Evolutionary conservation across 2,888 invertebrate species (phyloP).

Genomic region (Acanthosoma haemorrhoidale): DNA sequence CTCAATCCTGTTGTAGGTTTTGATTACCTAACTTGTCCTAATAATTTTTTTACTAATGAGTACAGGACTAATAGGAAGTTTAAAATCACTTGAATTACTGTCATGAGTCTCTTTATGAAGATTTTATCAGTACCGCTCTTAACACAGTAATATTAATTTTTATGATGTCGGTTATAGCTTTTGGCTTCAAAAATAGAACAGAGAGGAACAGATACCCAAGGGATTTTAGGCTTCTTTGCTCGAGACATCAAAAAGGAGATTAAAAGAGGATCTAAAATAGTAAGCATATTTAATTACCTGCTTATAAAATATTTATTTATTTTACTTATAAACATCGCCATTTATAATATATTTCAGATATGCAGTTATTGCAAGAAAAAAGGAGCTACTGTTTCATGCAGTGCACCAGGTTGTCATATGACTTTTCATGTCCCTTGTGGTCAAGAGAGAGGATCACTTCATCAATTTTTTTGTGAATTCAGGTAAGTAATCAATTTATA

Average conservation of each 20-base stretch:
- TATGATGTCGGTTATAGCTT: too few relatives aligned
- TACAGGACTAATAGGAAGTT: too few relatives aligned
- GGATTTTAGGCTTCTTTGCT: slow-evolving; percentile 66
- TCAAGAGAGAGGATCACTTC: slow-evolving; percentile 55
- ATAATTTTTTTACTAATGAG: not conserved
- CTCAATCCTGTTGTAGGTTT: not conserved
- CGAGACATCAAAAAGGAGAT: slow-evolving; percentile 64
- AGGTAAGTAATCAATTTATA: slow-evolving; percentile 43
- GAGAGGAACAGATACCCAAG: slow-evolving; percentile 61
- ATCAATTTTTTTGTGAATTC: slow-evolving; percentile 59
- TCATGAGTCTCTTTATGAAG: too few relatives aligned
- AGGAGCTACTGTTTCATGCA: slow-evolving; percentile 71
- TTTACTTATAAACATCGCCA: not conserved
- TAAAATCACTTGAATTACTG: too few relatives aligned
- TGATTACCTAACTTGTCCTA: not conserved
- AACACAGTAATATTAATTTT: too few relatives aligned
- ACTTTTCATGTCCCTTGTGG: slow-evolving; percentile 76
- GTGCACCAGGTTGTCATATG: slow-evolving; percentile 56
- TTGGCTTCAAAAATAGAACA: slow-evolving; percentile 65
- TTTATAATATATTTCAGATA: slow-evolving; percentile 49
- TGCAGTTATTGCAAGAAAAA: slow-evolving; percentile 62
- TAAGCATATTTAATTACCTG: slow-evolving; percentile 46
- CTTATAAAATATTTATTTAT: not conserved
- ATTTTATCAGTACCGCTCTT: too few relatives aligned
- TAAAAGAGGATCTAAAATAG: slow-evolving; percentile 58